Evolutionary conservation across 2,888 invertebrate genomes (phyloP).

Genomic region (Acrocyrtus sp.): DNA sequence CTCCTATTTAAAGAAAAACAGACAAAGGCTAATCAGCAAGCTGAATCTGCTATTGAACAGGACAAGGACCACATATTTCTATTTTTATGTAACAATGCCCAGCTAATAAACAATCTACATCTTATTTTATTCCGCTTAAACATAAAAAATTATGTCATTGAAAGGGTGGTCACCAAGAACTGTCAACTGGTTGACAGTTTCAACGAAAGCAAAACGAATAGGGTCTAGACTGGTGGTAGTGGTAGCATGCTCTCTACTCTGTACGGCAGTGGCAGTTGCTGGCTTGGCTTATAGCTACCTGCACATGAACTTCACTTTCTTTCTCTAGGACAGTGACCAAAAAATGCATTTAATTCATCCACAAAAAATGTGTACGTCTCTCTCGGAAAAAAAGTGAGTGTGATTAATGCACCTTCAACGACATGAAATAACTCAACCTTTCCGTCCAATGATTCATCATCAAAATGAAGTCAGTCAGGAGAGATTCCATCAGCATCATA

Average conservation of each 20-base stretch:
- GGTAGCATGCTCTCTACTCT: no score
- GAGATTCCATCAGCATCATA: constrained; percentile 40
- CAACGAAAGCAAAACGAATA: constrained; percentile 36
- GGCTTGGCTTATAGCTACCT: no score
- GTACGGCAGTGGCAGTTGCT: no score
- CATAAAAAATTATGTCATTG: constrained; percentile 34
- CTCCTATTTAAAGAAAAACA: no score
- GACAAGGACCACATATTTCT: no score
- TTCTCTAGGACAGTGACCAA: constrained; percentile 2
- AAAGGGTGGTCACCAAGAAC: constrained; percentile 45
- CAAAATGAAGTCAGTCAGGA: constrained; percentile 28
- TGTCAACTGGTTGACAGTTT: constrained; percentile 38
- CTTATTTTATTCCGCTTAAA: constrained; percentile 11
- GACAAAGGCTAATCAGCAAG: no score
- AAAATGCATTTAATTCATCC: constrained; percentile 7
- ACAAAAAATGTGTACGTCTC: not conserved
- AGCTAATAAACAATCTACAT: constrained; percentile 1
- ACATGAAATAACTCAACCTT: constrained; percentile 46
- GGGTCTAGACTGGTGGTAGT: constrained; percentile 22
- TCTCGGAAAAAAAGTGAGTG: constrained; percentile 45
- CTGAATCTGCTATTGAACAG: no score
- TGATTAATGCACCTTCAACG: constrained; percentile 51
- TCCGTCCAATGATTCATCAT: constrained; percentile 44
- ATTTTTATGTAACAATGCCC: no score
- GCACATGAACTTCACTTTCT: no score